These are phyloP conservation scores for Clarias gariepinus DNA, from an alignment of 2,113 vertebrate species.

Conservation along the genomic window DNA sequence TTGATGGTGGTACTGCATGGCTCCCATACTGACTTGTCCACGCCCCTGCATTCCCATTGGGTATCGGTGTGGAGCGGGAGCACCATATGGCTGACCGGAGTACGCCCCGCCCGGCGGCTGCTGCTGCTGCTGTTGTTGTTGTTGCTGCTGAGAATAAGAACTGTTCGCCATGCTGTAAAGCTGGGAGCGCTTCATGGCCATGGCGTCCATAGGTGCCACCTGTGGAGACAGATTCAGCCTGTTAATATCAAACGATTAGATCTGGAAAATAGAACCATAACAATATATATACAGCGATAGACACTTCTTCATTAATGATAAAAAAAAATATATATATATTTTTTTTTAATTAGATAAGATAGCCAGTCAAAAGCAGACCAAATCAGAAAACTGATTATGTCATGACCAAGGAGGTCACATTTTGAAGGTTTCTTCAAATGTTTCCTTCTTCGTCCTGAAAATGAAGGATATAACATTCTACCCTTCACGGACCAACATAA, in stretches of 20 bases:
- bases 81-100: constrained; percentile 81
- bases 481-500: no score
- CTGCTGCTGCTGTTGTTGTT: constrained; percentile 44
- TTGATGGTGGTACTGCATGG: constrained; percentile 90
- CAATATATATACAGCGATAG: no score
- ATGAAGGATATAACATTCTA: no score
- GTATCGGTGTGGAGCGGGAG: constrained; percentile 84
- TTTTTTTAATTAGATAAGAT: no score
- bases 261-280: no score
- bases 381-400: no score
- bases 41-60: constrained; percentile 84
- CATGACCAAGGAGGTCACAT: no score
- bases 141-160: constrained; percentile 78
- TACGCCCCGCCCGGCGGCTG: constrained; percentile 80
- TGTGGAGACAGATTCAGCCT: constrained; percentile 61
- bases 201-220: constrained; percentile 86
- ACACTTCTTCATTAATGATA: no score
- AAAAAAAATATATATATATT: no score
- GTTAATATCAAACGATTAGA: background rate
- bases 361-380: no score
- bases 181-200: constrained; percentile 93
- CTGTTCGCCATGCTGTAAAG: constrained; percentile 84
- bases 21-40: constrained; percentile 80
- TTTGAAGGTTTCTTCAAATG: no score
- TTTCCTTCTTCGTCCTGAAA: no score